phyloP scores from a whole-genome alignment of 1,140 invertebrate species.

The Forficula auricularia region DNA sequence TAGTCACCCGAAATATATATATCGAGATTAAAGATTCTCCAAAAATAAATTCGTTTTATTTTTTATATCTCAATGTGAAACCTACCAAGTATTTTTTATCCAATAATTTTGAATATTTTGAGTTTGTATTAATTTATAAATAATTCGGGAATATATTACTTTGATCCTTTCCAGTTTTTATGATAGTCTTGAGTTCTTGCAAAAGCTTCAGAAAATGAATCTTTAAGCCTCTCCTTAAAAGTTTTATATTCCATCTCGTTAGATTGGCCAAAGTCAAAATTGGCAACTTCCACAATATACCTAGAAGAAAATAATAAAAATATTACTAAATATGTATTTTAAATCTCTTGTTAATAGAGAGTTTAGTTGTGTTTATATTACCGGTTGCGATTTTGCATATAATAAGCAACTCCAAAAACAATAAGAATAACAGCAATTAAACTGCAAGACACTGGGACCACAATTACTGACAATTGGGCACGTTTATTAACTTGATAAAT shows the following conservation, averaged over 20 bases:
- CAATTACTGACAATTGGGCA: slow-evolving; percentile 64
- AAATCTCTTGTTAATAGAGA: slow-evolving; percentile 1
- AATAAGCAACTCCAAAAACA: slow-evolving; percentile 69
- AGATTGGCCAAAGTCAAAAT: slow-evolving; percentile 67
- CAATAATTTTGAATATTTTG: no score
- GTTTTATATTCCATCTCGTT: slow-evolving; percentile 70
- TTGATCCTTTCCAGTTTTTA: no score
- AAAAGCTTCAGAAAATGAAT: slow-evolving; percentile 49
- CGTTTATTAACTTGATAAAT: slow-evolving; percentile 45
- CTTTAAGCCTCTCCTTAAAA: slow-evolving; percentile 55
- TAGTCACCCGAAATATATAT: no score
- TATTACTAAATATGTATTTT: slow-evolving; percentile 6
- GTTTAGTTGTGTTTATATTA: slow-evolving; percentile 19
- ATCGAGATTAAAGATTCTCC: no score
- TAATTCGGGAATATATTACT: no score
- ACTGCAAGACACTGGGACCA: slow-evolving; percentile 62
- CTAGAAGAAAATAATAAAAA: slow-evolving; percentile 27
- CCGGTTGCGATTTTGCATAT: slow-evolving; percentile 56
- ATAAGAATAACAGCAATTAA: slow-evolving; percentile 59
- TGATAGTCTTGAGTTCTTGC: slow-evolving; percentile 16
- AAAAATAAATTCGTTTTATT: no score
- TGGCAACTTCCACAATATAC: slow-evolving; percentile 64
- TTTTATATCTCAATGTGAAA: no score
- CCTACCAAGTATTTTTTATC: no score
- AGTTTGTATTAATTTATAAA: no score